phyloP scores from a whole-genome alignment of 2,113 vertebrate species.

The Shinisaurus crocodilurus region DNA sequence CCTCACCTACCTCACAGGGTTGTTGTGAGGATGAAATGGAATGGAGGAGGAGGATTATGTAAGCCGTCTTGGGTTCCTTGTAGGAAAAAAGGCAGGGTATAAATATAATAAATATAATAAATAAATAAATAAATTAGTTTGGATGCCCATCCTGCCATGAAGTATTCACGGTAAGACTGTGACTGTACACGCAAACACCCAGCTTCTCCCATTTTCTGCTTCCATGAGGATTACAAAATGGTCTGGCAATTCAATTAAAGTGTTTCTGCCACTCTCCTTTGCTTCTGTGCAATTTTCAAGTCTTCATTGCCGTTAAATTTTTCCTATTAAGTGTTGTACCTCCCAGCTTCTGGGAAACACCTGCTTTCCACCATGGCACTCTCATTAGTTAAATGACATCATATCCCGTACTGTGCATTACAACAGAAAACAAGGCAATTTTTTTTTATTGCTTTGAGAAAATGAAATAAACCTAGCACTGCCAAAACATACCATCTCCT shows the following conservation, averaged over 20 bases:
- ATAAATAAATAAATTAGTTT: no score
- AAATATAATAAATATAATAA: no score
- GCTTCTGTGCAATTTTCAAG: constrained; percentile 45
- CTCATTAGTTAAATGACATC: constrained; percentile 37
- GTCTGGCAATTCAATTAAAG: constrained; percentile 14
- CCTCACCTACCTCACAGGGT: no score
- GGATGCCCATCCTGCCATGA: no score
- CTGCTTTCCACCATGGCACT: constrained; percentile 62
- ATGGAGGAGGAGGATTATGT: no score
- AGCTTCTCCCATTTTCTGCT: neutral
- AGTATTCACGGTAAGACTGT: neutral
- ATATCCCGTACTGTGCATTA: constrained; percentile 63
- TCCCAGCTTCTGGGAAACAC: constrained; percentile 76
- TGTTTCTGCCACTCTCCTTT: constrained; percentile 36
- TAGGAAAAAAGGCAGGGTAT: no score
- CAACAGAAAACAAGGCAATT: constrained; percentile 58
- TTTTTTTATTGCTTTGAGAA: constrained; percentile 4
- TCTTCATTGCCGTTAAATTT: constrained; percentile 9
- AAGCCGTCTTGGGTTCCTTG: no score
- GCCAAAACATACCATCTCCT: no score
- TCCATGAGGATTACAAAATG: neutral
- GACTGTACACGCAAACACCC: neutral
- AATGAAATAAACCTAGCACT: constrained; percentile 20
- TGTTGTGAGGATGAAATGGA: no score
- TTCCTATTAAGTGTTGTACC: constrained; percentile 47